These are phyloP conservation scores for Adelognathus sp. DNA, from an alignment of 2,888 invertebrate species.

Conservation along the genomic window DNA sequence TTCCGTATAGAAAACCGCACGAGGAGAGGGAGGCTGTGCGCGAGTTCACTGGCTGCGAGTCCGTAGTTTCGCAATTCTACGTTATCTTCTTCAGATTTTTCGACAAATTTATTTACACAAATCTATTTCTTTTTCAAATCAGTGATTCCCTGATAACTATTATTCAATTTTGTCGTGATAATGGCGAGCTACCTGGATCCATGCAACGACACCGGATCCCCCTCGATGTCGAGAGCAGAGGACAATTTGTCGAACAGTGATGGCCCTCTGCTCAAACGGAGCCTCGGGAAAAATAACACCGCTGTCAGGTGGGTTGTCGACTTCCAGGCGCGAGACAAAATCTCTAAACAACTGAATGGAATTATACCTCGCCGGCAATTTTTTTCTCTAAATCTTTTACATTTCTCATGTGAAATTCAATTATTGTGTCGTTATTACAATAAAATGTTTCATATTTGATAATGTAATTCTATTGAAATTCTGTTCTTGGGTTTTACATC, in stretches of 20 bases:
- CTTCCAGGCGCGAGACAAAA: too few relatives aligned
- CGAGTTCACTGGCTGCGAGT: not conserved
- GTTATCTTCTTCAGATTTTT: not conserved
- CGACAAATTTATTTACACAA: not conserved
- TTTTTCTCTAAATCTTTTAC: too few relatives aligned
- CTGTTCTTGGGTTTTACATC: too few relatives aligned
- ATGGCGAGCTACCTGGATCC: slow-evolving; percentile 66
- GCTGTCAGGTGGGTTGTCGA: slow-evolving; percentile 61
- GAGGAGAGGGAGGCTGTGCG: not conserved
- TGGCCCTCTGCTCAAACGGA: slow-evolving; percentile 74
- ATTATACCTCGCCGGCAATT: too few relatives aligned
- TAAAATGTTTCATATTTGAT: too few relatives aligned
- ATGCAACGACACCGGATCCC: slow-evolving; percentile 72
- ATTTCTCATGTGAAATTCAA: too few relatives aligned
- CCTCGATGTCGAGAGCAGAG: slow-evolving; percentile 76
- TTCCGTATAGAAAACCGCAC: not conserved
- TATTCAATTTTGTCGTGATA: not conserved
- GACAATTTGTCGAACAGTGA: slow-evolving; percentile 79
- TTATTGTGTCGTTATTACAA: too few relatives aligned
- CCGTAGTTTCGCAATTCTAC: not conserved
- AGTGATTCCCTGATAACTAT: not conserved
- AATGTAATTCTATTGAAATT: too few relatives aligned
- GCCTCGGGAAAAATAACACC: slow-evolving; percentile 63
- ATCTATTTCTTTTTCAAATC: not conserved
- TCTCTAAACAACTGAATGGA: too few relatives aligned